Evolutionary conservation across 2,888 invertebrate genomes (phyloP), one percentile per base, ranked within the genome.

Genomic region (Spatulosminthurus flaviceps): DNA sequence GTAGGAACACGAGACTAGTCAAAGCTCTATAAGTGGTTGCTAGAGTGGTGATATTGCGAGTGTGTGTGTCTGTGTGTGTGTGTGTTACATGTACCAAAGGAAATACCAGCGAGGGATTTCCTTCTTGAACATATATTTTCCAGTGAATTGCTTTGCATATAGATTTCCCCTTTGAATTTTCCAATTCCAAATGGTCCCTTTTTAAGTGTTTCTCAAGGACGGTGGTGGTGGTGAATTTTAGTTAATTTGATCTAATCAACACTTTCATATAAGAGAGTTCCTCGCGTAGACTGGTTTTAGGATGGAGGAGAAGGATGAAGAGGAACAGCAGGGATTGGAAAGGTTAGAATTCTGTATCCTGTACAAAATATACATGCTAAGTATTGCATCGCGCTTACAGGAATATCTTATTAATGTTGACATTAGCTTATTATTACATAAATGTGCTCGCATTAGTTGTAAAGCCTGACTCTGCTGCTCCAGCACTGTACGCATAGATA

Each of bases 271-370:
- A 34, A 34, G 34, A 7, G 34, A 9, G 34, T 34, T 34, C n/a
- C n/a, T n/a, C n/a, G n/a, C n/a, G n/a, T n/a, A 41, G 41, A 41
- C 41, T 9, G 41, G 7, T 51, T 51, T 4, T 51, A n/a, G 51
- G 22, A 64, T 75, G 64, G 75, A 75, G 66, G 64, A 75, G 11
- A 64, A 75, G 34, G 64, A 64, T 13, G 75, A 75, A 0, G 75
- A 75, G 24, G 64, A 75, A 61, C 64, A 61, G 21, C 26, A 64
- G 24, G 26, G 24, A 13, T 64, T 13, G 60, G 64, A 64, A 64
- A 75, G 75, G 75, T 75, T 75, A 64, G 41, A 64, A 72, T 29
- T 51, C 2, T 34, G 24, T 26, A 61, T 64, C 11, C 26, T 64
- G 4, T 1, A 24, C 16, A 24, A 24, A 11, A 4, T n/a, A 7